Conservation (phyloP, 2,888 invertebrate genomes). For the Nesidiocoris tenuis region DNA sequence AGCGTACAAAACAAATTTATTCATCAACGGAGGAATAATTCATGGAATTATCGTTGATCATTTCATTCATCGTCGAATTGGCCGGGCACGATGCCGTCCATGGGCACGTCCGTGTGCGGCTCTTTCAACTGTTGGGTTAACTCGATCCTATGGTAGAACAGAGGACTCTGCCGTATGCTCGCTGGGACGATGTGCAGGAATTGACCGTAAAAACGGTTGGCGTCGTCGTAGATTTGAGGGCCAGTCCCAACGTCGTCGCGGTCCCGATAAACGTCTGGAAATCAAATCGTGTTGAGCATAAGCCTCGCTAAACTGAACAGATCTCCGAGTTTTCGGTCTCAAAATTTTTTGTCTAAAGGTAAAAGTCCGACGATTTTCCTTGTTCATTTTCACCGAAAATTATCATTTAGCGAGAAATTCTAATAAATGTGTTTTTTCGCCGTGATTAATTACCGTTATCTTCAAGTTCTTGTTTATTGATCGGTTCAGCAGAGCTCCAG, state of each 20-base stretch:
- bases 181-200: constrained; percentile 4
- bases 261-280: neutral
- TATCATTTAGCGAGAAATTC: too few relatives aligned
- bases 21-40: too few relatives aligned
- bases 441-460: neutral
- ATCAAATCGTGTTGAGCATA: too few relatives aligned
- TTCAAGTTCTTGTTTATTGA: neutral
- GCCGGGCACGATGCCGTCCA: neutral
- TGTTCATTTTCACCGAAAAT: too few relatives aligned
- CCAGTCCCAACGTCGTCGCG: neutral
- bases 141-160: constrained; percentile 12
- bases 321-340: too few relatives aligned
- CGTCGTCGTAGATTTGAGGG: neutral
- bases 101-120: neutral
- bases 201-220: neutral
- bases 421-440: too few relatives aligned
- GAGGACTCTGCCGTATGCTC: constrained; percentile 1
- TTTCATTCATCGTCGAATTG: neutral
- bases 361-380: too few relatives aligned
- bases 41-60: too few relatives aligned
- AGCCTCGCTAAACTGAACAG: too few relatives aligned
- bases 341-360: too few relatives aligned
- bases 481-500: neutral
- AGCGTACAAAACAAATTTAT: too few relatives aligned
- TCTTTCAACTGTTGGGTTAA: neutral